Percentiles rank a stretch among this genome's conserved stretches.
Evolutionary conservation across 2,888 invertebrate genomes (phyloP).

Genomic region (Stenoptilia bipunctidactyla): DNA sequence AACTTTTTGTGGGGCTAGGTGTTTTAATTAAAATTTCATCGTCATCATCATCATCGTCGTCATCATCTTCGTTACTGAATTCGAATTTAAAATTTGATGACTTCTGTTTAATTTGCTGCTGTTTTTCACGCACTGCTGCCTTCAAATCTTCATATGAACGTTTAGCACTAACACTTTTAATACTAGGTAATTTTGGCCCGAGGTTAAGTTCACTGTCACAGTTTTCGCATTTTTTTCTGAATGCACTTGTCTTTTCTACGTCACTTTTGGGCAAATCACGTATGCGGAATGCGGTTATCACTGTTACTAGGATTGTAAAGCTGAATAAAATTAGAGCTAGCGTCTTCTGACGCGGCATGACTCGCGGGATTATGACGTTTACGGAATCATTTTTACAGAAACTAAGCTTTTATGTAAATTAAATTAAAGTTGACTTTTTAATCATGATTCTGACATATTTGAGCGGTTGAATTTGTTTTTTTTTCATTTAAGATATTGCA

Average conservation of each 20-base stretch:
- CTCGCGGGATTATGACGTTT: constrained; percentile 44
- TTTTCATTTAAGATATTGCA: constrained; percentile 39
- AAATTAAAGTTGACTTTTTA: constrained; percentile 8
- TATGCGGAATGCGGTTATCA: constrained; percentile 67
- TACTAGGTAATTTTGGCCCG: constrained; percentile 39
- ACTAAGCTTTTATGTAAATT: not conserved
- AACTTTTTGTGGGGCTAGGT: no score
- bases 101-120: constrained; percentile 30
- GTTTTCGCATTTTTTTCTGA: not conserved
- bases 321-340: constrained; percentile 60
- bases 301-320: constrained; percentile 58
- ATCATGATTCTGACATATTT: constrained; percentile 25
- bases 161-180: constrained; percentile 48
- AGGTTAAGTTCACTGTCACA: constrained; percentile 29
- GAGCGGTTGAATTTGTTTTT: constrained; percentile 35
- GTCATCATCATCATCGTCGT: constrained; percentile 21
- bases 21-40: constrained; percentile 12
- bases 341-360: constrained; percentile 60
- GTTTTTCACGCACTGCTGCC: constrained; percentile 36
- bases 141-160: constrained; percentile 38
- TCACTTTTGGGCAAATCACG: constrained; percentile 50
- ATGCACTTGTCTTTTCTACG: constrained; percentile 24
- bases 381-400: constrained; percentile 44
- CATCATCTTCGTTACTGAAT: constrained; percentile 10
- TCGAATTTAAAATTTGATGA: constrained; percentile 7